Percentiles rank a stretch among this genome's conserved stretches.
Evolutionary conservation across 2,888 invertebrate genomes (phyloP).

Genomic region (Arenicola marina): DNA sequence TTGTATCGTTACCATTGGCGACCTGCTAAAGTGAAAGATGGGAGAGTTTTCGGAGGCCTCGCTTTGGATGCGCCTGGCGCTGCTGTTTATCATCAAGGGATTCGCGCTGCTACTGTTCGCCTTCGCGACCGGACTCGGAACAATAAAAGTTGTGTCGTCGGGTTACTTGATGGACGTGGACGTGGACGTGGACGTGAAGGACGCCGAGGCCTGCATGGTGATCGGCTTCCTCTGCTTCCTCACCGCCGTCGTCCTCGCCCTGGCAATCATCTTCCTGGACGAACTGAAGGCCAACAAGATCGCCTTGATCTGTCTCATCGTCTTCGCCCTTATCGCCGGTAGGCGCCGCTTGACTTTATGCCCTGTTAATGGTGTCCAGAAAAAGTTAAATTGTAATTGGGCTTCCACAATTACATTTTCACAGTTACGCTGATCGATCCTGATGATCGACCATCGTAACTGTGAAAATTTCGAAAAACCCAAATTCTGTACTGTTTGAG

Average conservation of each 20-base stretch:
- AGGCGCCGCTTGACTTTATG: no score
- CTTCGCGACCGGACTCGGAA: slow-evolving; percentile 10
- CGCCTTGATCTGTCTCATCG: slow-evolving; percentile 10
- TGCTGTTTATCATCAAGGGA: slow-evolving; percentile 5
- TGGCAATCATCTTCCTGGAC: slow-evolving; percentile 10
- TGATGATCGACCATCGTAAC: no score
- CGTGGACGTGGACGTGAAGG: no score
- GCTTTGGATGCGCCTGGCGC: slow-evolving; percentile 11
- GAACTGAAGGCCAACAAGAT: slow-evolving; percentile 10
- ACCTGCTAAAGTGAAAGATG: no score
- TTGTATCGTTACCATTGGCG: no score
- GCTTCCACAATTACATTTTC: no score
- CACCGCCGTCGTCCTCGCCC: slow-evolving; percentile 7
- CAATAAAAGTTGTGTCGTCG: no score
- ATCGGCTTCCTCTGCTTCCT: slow-evolving; percentile 16
- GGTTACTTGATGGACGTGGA: neutral
- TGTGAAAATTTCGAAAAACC: no score
- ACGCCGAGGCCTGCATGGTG: neutral
- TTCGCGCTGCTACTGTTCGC: slow-evolving; percentile 12
- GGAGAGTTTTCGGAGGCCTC: slow-evolving; percentile 4
- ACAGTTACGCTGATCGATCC: no score
- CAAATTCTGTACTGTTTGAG: no score
- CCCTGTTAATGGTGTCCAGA: no score
- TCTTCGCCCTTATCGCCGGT: slow-evolving; percentile 14
- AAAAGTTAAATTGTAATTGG: no score